These are phyloP conservation scores for Oasisia sp. DNA, from an alignment of 2,888 invertebrate species.

Conservation along the genomic window DNA sequence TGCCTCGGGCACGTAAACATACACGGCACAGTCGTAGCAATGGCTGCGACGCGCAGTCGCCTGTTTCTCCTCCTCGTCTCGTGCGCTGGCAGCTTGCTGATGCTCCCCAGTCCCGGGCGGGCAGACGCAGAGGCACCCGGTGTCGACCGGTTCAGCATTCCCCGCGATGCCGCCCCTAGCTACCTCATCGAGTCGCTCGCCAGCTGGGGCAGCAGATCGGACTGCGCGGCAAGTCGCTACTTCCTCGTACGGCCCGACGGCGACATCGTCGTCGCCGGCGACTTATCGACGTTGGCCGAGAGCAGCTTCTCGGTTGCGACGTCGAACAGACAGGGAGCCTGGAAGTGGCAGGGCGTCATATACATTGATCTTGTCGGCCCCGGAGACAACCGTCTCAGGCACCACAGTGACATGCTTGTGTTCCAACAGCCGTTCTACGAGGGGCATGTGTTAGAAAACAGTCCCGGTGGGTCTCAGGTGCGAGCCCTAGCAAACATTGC, in stretches of 20 bases:
- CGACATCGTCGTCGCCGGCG: slow-evolving; percentile 44
- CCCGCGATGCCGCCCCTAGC: slow-evolving; percentile 37
- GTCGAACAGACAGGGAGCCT: slow-evolving; percentile 34
- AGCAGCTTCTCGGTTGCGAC: slow-evolving; percentile 39
- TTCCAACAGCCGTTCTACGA: slow-evolving; percentile 37
- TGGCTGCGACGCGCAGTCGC: background rate
- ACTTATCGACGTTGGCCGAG: slow-evolving; percentile 41
- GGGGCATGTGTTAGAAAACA: slow-evolving; percentile 39
- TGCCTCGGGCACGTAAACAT: background rate
- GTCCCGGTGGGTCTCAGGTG: slow-evolving; percentile 32
- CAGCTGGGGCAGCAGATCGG: slow-evolving; percentile 35
- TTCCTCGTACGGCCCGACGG: slow-evolving; percentile 41
- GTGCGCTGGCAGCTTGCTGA: slow-evolving; percentile 22
- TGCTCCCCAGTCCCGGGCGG: slow-evolving; percentile 30
- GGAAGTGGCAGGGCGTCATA: slow-evolving; percentile 39
- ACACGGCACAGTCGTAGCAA: background rate
- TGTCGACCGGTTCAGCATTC: slow-evolving; percentile 36
- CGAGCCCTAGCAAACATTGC: slow-evolving; percentile 34
- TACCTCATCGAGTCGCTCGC: slow-evolving; percentile 35
- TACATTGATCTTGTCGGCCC: slow-evolving; percentile 35
- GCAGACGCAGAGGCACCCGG: slow-evolving; percentile 29
- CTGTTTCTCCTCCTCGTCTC: background rate
- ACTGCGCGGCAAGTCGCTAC: slow-evolving; percentile 27
- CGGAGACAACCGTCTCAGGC: background rate
- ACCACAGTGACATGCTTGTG: slow-evolving; percentile 33